Percentiles rank a stretch among this genome's conserved stretches.
Conservation (phyloP, 2,113 vertebrate genomes). For the Rousettus leschenaultii region DNA sequence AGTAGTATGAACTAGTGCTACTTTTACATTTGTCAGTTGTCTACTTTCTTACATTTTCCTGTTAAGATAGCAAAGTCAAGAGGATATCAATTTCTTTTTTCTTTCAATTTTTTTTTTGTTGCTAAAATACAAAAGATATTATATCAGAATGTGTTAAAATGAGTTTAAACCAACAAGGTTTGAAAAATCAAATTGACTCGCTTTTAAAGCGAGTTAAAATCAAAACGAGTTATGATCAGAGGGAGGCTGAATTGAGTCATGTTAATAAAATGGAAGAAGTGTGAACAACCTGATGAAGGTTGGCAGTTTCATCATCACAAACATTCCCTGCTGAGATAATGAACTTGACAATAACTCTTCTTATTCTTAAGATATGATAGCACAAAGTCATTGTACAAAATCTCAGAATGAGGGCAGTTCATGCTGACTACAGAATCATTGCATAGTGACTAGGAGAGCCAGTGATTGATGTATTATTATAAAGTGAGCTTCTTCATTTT, state of each 20-base stretch:
- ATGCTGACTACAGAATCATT: conserved; percentile 32
- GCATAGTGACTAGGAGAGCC: not conserved
- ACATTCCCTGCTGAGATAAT: conserved; percentile 61
- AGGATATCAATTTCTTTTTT: not conserved
- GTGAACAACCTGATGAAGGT: conserved; percentile 63
- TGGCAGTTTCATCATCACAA: conserved; percentile 69
- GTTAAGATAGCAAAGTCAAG: conserved; percentile 31
- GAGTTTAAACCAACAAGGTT: conserved; percentile 76
- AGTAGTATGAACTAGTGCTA: not conserved
- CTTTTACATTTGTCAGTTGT: conserved; percentile 27
- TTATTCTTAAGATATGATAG: conserved; percentile 27
- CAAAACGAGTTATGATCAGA: conserved; percentile 76
- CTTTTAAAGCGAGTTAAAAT: conserved; percentile 78
- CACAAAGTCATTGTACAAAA: conserved; percentile 38
- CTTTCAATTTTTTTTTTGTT: not conserved
- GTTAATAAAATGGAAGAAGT: conserved; percentile 72
- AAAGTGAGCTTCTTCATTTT: conserved; percentile 13
- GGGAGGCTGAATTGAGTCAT: conserved; percentile 74
- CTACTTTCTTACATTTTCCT: conserved; percentile 9
- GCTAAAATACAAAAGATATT: conserved; percentile 56
- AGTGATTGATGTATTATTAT: conserved; percentile 31
- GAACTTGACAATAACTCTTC: conserved; percentile 63
- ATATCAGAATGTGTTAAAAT: conserved; percentile 69
- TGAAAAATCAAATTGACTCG: conserved; percentile 73
- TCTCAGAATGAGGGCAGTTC: conserved; percentile 30